Conservation (phyloP, 2,888 invertebrate genomes). For the Xestia ashworthii region DNA sequence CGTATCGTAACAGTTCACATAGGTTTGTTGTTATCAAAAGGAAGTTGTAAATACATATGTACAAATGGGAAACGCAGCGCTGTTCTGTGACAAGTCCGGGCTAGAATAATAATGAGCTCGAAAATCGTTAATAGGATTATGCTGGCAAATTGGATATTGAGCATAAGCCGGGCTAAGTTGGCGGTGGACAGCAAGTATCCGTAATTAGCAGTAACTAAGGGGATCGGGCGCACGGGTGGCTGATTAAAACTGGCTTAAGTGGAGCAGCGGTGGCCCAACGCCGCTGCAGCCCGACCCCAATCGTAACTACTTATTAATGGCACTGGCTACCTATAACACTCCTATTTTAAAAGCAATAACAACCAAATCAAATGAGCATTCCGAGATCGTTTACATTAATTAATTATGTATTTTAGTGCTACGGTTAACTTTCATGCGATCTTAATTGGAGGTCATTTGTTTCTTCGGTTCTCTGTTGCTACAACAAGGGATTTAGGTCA, state of each 20-base stretch:
- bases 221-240: conserved; percentile 74
- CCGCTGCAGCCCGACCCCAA: conserved; percentile 71
- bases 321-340: conserved; percentile 46
- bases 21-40: conserved; percentile 59
- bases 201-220: conserved; percentile 88
- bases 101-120: conserved; percentile 78
- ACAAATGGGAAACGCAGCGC: conserved; percentile 45
- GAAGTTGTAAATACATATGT: conserved; percentile 57
- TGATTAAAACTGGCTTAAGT: conserved; percentile 86
- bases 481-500: conserved; percentile 42
- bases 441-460: conserved; percentile 44
- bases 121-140: conserved; percentile 87
- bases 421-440: conserved; percentile 50
- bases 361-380: conserved; percentile 53
- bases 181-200: conserved; percentile 85
- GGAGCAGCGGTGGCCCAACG: conserved; percentile 52
- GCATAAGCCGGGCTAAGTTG: conserved; percentile 83
- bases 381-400: conserved; percentile 52
- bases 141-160: conserved; percentile 86
- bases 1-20: conserved; percentile 57
- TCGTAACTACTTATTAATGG: conserved; percentile 71
- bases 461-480: conserved; percentile 40
- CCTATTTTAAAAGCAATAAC: conserved; percentile 62
- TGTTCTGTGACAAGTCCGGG: conserved; percentile 54
- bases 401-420: conserved; percentile 60